Percentiles rank a stretch among this genome's conserved stretches.
phyloP scores from a whole-genome alignment of 2,797 vertebrate species.

The Apogon talboti region DNA sequence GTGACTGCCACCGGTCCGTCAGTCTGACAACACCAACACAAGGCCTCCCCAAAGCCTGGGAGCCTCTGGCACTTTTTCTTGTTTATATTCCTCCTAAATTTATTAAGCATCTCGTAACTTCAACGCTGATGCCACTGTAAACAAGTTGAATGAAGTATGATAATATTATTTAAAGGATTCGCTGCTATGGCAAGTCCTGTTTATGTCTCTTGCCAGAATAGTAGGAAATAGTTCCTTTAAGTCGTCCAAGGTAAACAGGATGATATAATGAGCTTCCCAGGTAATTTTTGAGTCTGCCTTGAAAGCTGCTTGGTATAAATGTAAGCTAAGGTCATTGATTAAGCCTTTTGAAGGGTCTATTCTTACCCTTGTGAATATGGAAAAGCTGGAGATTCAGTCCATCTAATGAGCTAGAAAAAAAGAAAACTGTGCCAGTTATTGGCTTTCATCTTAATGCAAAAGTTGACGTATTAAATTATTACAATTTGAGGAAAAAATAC shows the following conservation, averaged over 20 bases:
- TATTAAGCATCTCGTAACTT: slow-evolving; percentile 52
- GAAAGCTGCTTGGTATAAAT: slow-evolving; percentile 33
- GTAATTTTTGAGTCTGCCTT: slow-evolving; percentile 38
- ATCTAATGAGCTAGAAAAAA: not conserved
- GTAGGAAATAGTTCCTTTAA: slow-evolving; percentile 58
- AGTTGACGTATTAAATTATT: not conserved
- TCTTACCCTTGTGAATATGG: slow-evolving; percentile 9
- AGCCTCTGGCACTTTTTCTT: slow-evolving; percentile 21
- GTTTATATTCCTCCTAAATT: slow-evolving; percentile 55
- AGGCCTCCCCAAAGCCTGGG: slow-evolving; percentile 14
- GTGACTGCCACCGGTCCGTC: slow-evolving; percentile 8
- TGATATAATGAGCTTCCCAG: slow-evolving; percentile 64
- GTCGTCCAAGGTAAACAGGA: slow-evolving; percentile 63
- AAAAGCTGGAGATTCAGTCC: not conserved
- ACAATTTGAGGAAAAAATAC: no score
- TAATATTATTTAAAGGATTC: slow-evolving; percentile 55
- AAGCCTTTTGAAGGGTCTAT: slow-evolving; percentile 24
- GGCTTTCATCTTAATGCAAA: not conserved
- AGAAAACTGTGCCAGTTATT: not conserved
- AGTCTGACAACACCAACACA: slow-evolving; percentile 21
- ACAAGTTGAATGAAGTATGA: slow-evolving; percentile 57
- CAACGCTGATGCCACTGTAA: slow-evolving; percentile 45
- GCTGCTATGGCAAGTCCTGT: slow-evolving; percentile 34
- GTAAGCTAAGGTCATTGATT: slow-evolving; percentile 26
- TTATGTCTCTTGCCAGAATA: slow-evolving; percentile 55